These are phyloP conservation scores for Peromyscus maniculatus DNA, from an alignment of 2,113 vertebrate genomes.

Conservation along the genomic window DNA sequence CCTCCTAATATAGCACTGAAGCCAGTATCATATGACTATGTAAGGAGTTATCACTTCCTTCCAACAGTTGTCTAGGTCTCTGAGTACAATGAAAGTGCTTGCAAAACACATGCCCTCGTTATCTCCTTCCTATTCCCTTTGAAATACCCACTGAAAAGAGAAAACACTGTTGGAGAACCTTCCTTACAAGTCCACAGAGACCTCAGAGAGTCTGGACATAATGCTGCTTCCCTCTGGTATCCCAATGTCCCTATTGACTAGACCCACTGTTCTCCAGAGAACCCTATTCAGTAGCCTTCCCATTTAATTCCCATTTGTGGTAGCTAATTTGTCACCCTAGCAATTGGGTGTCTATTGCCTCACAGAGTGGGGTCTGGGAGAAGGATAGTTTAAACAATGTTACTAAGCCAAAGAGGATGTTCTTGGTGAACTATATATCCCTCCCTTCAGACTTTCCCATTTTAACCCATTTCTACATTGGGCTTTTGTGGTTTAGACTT, in stretches of 20 bases:
- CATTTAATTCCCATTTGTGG: conserved; percentile 32
- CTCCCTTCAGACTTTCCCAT: neutral
- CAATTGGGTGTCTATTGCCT: neutral
- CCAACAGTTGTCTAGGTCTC: neutral
- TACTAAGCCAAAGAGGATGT: neutral
- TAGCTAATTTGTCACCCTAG: neutral
- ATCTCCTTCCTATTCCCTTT: neutral
- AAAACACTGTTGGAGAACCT: neutral
- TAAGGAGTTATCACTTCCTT: neutral
- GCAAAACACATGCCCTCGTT: neutral
- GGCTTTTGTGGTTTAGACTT: neutral
- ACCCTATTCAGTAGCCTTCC: neutral
- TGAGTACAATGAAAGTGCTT: neutral
- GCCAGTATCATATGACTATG: neutral
- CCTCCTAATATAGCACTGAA: neutral
- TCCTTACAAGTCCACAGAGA: neutral
- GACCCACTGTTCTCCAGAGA: conserved; percentile 5
- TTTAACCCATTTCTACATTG: neutral
- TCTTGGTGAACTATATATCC: neutral
- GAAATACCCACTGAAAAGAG: neutral
- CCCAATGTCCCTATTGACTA: neutral
- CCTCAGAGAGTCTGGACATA: neutral
- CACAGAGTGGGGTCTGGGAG: neutral
- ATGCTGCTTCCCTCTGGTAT: neutral
- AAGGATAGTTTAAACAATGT: conserved; percentile 19